Evolutionary conservation across 1,140 invertebrate species (phyloP).

Genomic region (Drosophila mauritiana): DNA sequence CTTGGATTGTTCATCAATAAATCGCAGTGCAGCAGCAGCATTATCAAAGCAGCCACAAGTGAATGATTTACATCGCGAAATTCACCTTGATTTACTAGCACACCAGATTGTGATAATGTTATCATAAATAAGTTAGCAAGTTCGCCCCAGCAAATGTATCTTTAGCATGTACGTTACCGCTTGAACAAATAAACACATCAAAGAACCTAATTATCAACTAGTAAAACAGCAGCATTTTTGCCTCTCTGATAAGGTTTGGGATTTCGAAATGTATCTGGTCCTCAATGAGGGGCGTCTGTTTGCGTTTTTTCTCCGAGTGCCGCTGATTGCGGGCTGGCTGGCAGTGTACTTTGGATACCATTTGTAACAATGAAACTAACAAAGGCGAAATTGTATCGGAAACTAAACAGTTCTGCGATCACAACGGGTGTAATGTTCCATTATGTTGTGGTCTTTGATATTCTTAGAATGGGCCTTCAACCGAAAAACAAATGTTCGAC

Average conservation of each 20-base stretch:
- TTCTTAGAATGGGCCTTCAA: background rate
- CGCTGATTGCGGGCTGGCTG: constrained; percentile 41
- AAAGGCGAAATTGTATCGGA: constrained; percentile 5
- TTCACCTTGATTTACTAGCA: constrained; percentile 61
- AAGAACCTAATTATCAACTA: constrained; percentile 45
- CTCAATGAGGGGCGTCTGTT: constrained; percentile 33
- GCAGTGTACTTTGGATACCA: constrained; percentile 51
- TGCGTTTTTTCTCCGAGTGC: constrained; percentile 18
- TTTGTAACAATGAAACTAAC: constrained; percentile 18
- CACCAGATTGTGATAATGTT: constrained; percentile 72
- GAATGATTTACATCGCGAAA: constrained; percentile 33
- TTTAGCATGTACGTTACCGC: constrained; percentile 69
- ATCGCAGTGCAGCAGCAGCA: constrained; percentile 63
- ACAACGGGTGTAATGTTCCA: background rate
- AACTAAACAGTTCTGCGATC: background rate
- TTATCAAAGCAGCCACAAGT: constrained; percentile 40
- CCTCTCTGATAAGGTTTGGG: constrained; percentile 35
- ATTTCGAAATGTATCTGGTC: constrained; percentile 29
- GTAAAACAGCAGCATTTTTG: constrained; percentile 29
- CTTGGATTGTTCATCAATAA: constrained; percentile 62
- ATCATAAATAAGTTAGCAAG: constrained; percentile 69
- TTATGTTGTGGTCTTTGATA: background rate
- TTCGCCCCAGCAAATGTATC: constrained; percentile 70
- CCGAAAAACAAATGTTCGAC: background rate
- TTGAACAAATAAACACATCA: constrained; percentile 70